Conservation (phyloP, 92 coral and sea anemone species). For the Phenganax subtilis region DNA sequence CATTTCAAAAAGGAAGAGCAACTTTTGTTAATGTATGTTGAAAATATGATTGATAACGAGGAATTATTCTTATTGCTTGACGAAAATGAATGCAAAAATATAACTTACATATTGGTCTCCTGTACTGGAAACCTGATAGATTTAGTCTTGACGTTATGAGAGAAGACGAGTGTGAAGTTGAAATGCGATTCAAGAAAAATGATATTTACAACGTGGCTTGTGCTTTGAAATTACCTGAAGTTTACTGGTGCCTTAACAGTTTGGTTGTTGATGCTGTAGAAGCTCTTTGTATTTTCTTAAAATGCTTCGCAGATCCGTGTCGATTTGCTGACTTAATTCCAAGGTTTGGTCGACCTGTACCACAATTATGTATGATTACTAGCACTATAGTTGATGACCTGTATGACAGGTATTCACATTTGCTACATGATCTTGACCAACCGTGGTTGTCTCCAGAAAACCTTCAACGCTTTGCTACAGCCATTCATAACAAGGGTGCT, state of each 20-base stretch:
- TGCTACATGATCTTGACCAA: neutral
- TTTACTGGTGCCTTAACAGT: neutral
- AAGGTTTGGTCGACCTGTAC: slow-evolving; percentile 11
- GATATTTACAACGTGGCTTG: neutral
- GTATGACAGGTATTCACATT: slow-evolving; percentile 2
- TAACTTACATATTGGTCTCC: neutral
- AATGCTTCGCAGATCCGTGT: slow-evolving; percentile 33
- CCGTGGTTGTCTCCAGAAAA: slow-evolving; percentile 12
- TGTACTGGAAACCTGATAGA: slow-evolving; percentile 20
- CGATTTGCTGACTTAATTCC: slow-evolving; percentile 10
- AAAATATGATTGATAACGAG: neutral
- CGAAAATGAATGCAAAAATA: neutral
- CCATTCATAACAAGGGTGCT: slow-evolving; percentile 17
- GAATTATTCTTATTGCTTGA: slow-evolving; percentile 11
- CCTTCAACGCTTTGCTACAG: neutral
- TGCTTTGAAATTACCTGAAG: slow-evolving; percentile 5
- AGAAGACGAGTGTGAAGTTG: slow-evolving; percentile 25
- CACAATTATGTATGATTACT: slow-evolving; percentile 7
- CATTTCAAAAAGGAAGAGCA: slow-evolving; percentile 11
- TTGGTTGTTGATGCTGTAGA: slow-evolving; percentile 3
- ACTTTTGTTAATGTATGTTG: slow-evolving; percentile 3
- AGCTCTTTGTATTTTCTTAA: slow-evolving; percentile 15
- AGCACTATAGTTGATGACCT: neutral
- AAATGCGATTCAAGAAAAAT: slow-evolving; percentile 18
- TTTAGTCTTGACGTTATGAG: slow-evolving; percentile 16